Evolutionary conservation across 2,888 invertebrate species (phyloP), one percentile per base, ranked within the genome.

Genomic region (Oligia strigilis): DNA sequence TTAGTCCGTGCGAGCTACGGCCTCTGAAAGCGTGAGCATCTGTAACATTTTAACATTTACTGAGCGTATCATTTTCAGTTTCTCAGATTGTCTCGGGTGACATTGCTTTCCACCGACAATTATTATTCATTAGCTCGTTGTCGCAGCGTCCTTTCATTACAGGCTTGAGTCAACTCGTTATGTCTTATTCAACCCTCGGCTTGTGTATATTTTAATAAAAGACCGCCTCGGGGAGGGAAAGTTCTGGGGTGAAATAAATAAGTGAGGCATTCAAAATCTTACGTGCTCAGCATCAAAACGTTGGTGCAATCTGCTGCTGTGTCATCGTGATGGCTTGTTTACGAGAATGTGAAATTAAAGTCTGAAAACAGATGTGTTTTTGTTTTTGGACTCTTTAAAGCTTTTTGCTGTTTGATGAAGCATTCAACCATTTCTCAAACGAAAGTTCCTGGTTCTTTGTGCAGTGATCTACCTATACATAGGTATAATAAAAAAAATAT

Each of bases 121-220:
- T 95, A 95, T 95, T 94, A 95, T 95, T 95, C 95, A 96, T 96
- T 94, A 95, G 92, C 88, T 89, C 87, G 90, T 91, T 92, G 90
- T 90, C 88, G 87, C 83, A 87, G 90, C 90, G 91, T 87, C 95
- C 95, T 95, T 94, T 96, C 95, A 96, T 96, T 93, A 93, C 87
- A 85, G 86, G 76, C 90, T 83, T 90, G 88, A 89, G 88, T 91
- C 92, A 90, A 87, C 93, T 94, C 94, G 94, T 95, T 95, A 95
- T 92, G 93, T 88, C 93, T 93, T 94, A 96, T 96, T 96, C 96
- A 95, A 89, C 82, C 88, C 90, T 89, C 89, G 87, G 88, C 91
- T 93, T 93, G 90, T 92, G 92, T 93, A 91, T 91, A 93, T 93
- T 94, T 94, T 94, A 95, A 94, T 95, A 93, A 94, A 95, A 94